Conservation (phyloP, 1,140 invertebrate species). For the Mercenaria mercenaria region DNA sequence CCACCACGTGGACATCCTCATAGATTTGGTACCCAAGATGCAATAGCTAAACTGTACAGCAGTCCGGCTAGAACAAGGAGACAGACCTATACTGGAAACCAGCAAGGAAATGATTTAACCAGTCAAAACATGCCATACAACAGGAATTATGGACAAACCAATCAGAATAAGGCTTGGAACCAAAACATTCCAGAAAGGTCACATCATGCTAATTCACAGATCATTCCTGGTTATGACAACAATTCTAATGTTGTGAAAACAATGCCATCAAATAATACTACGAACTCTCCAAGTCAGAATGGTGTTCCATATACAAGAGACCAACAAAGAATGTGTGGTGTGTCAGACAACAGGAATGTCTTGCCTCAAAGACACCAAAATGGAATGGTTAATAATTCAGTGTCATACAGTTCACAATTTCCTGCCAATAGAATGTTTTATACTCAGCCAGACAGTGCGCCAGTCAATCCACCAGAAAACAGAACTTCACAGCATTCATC, state of each 20-base stretch:
- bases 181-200: not conserved
- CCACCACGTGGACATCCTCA: conserved; percentile 19
- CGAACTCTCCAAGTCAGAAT: not conserved
- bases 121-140: conserved; percentile 50
- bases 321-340: not conserved
- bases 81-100: not conserved
- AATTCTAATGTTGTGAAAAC: conserved; percentile 42
- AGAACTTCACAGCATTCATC: not conserved
- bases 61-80: conserved; percentile 43
- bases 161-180: conserved; percentile 1
- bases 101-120: not conserved
- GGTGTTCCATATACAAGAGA: not conserved
- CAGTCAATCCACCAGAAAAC: not conserved
- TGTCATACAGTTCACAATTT: not conserved
- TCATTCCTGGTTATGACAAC: not conserved
- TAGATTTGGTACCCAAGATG: conserved; percentile 64
- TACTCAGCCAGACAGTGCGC: not conserved
- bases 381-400: conserved; percentile 21
- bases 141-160: conserved; percentile 15
- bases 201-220: not conserved
- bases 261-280: not conserved
- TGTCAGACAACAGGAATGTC: not conserved
- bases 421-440: conserved; percentile 19
- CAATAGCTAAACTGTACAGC: conserved; percentile 62
- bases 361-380: not conserved